Evolutionary conservation across 1,140 invertebrate species (phyloP).

Genomic region (Halyomorpha halys): DNA sequence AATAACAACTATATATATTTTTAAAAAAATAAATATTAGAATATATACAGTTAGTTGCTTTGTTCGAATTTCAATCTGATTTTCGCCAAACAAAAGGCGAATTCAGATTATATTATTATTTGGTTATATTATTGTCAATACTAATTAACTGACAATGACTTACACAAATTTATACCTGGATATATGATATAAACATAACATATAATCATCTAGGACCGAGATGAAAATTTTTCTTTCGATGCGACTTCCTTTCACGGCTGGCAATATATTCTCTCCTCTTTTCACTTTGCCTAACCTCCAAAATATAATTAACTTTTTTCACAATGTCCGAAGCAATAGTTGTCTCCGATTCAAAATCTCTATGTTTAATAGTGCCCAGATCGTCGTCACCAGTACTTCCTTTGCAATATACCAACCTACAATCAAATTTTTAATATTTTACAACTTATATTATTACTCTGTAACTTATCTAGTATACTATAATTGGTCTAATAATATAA

Average conservation of each 20-base stretch:
- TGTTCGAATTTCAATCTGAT: background rate
- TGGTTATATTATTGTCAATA: slow-evolving; percentile 14
- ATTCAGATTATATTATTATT: background rate
- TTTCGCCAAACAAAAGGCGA: background rate
- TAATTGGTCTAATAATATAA: too few species aligned
- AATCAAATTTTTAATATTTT: too few species aligned
- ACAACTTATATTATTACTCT: too few species aligned
- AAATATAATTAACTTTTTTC: slow-evolving; percentile 74
- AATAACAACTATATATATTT: background rate
- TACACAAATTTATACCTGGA: background rate
- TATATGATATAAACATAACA: background rate
- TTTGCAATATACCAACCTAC: slow-evolving; percentile 28
- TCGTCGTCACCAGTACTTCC: slow-evolving; percentile 10
- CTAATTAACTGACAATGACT: background rate
- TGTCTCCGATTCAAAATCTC: slow-evolving; percentile 75
- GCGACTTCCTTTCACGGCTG: slow-evolving; percentile 48
- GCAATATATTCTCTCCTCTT: slow-evolving; percentile 65
- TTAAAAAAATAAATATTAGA: slow-evolving; percentile 10
- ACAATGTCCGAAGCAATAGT: slow-evolving; percentile 68
- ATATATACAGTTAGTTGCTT: slow-evolving; percentile 9
- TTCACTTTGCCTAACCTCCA: slow-evolving; percentile 61
- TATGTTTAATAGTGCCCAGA: slow-evolving; percentile 56
- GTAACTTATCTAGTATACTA: too few species aligned
- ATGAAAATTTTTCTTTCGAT: slow-evolving; percentile 45
- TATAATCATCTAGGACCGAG: slow-evolving; percentile 35